Evolutionary conservation across 2,113 vertebrate genomes (phyloP).

Genomic region (Psilopogon haemacephalus): DNA sequence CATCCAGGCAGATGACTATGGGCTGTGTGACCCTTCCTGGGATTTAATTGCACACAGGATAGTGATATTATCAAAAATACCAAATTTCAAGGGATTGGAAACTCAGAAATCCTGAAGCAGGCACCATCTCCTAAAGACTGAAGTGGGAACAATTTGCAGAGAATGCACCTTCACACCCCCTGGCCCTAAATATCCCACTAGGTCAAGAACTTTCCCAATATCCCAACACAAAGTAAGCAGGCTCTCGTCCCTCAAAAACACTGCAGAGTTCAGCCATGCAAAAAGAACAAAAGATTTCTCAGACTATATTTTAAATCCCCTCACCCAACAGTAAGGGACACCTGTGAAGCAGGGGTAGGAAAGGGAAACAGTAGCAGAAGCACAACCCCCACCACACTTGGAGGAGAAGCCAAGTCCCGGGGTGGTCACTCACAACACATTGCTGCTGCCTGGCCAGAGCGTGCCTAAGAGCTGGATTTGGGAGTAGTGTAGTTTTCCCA

Average conservation of each 20-base stretch:
- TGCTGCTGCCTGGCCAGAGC: background rate
- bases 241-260: background rate
- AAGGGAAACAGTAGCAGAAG: background rate
- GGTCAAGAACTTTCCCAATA: background rate
- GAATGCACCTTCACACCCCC: background rate
- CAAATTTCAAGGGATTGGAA: background rate
- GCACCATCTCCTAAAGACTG: background rate
- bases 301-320: background rate
- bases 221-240: background rate
- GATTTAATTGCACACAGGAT: background rate
- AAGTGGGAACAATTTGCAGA: background rate
- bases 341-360: background rate
- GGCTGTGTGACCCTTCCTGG: background rate
- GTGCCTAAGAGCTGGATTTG: background rate
- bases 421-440: background rate
- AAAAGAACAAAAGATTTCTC: background rate
- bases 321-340: fast-evolving
- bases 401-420: background rate
- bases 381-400: fast-evolving
- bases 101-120: background rate
- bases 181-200: background rate
- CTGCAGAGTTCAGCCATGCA: background rate
- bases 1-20: background rate
- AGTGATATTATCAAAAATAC: background rate
- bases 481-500: background rate